Evolutionary conservation across 2,888 invertebrate species (phyloP).

Genomic region (Chouioia cunea): DNA sequence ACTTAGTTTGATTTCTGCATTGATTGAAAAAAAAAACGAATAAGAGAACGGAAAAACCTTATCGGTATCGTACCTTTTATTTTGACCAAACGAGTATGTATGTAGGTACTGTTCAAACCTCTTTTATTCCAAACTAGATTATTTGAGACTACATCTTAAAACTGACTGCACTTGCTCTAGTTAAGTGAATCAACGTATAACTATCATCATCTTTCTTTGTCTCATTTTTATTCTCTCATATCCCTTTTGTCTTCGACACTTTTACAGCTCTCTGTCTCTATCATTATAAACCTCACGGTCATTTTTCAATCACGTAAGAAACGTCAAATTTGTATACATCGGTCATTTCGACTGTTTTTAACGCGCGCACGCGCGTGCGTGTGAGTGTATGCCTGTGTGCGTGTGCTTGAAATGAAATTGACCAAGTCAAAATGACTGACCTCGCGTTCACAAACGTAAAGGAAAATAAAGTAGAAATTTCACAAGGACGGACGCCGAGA

Average conservation of each 20-base stretch:
- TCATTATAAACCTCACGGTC: neutral
- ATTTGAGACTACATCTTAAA: conserved; percentile 50
- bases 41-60: conserved; percentile 17
- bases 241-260: conserved; percentile 4
- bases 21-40: neutral
- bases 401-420: neutral
- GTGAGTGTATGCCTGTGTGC: too few species aligned
- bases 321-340: conserved; percentile 5
- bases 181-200: conserved; percentile 53
- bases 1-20: neutral
- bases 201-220: conserved; percentile 1
- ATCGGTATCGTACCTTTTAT: conserved; percentile 42
- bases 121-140: conserved; percentile 38
- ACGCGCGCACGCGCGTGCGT: too few species aligned
- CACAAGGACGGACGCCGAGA: conserved; percentile 20
- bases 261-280: neutral
- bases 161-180: conserved; percentile 51
- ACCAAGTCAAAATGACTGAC: conserved; percentile 25
- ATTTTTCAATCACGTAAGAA: conserved; percentile 20
- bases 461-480: conserved; percentile 13
- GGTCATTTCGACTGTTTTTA: conserved; percentile 21
- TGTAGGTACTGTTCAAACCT: conserved; percentile 38
- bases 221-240: conserved; percentile 11
- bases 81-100: conserved; percentile 43
- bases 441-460: neutral